Percentiles rank a stretch among this genome's conserved stretches.
Evolutionary conservation across 2,888 invertebrate genomes (phyloP).

Genomic region (Chouioia cunea): DNA sequence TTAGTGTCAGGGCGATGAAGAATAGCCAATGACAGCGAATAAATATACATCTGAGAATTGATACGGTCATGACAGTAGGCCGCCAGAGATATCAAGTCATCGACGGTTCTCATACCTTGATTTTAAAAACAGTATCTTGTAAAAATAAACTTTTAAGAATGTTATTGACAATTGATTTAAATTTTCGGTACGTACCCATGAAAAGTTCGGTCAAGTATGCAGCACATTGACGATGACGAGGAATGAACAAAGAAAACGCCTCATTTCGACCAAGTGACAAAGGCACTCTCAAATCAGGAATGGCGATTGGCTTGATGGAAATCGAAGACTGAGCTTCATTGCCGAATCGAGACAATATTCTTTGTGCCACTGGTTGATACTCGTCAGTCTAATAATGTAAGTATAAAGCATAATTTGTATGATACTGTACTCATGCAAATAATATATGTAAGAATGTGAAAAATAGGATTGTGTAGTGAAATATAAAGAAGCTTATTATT

Average conservation of each 20-base stretch:
- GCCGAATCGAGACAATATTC: slow-evolving; percentile 74
- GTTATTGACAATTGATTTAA: too few relatives aligned
- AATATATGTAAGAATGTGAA: background rate
- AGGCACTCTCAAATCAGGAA: slow-evolving; percentile 76
- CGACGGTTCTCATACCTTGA: slow-evolving; percentile 76
- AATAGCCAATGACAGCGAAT: slow-evolving; percentile 81
- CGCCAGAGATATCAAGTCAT: slow-evolving; percentile 79
- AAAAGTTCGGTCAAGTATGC: slow-evolving; percentile 78
- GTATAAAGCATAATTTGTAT: slow-evolving; percentile 8
- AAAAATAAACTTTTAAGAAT: background rate
- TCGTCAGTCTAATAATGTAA: slow-evolving; percentile 67
- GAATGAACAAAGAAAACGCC: slow-evolving; percentile 82
- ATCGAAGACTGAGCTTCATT: slow-evolving; percentile 68
- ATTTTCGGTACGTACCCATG: slow-evolving; percentile 73
- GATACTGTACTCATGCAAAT: background rate
- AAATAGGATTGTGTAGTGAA: background rate
- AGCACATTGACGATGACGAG: slow-evolving; percentile 79
- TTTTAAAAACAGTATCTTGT: background rate
- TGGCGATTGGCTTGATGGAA: slow-evolving; percentile 73
- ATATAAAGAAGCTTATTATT: slow-evolving; percentile 61
- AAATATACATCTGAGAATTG: slow-evolving; percentile 86
- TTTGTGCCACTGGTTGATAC: slow-evolving; percentile 72
- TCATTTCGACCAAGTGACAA: slow-evolving; percentile 75
- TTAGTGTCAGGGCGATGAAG: slow-evolving; percentile 81
- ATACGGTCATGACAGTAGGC: slow-evolving; percentile 79